Conservation (phyloP, 2,113 vertebrate species). For the Stictonetta naevosa region DNA sequence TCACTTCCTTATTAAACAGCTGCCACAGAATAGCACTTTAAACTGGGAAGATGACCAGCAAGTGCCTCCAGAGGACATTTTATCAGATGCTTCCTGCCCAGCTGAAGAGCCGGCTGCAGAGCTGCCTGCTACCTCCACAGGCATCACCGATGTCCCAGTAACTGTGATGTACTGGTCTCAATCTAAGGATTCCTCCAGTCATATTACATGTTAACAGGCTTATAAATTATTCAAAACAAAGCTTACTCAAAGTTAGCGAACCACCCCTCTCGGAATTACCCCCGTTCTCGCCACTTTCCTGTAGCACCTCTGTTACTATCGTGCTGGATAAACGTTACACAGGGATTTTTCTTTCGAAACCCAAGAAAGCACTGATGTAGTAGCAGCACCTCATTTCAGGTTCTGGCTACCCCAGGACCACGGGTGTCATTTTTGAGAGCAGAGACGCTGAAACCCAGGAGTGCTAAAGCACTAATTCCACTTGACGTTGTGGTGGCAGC, state of each 20-base stretch:
- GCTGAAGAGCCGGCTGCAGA: constrained; percentile 44
- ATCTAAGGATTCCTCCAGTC: background rate
- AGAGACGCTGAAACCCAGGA: background rate
- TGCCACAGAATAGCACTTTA: constrained; percentile 60
- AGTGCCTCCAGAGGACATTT: constrained; percentile 52
- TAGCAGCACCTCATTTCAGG: background rate
- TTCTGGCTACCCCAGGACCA: background rate
- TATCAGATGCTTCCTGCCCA: constrained; percentile 63
- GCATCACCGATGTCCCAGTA: background rate
- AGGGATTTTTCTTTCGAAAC: background rate
- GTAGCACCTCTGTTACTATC: background rate
- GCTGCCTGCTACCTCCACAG: background rate
- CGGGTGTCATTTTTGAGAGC: constrained; percentile 7
- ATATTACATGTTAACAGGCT: background rate
- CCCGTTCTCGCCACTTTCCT: background rate
- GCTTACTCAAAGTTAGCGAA: background rate
- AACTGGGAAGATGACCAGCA: constrained; percentile 73
- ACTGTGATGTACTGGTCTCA: background rate
- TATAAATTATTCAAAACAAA: background rate
- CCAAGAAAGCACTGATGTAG: background rate
- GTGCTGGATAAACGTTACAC: too few species aligned
- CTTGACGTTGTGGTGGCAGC: constrained; percentile 48
- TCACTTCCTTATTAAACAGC: constrained; percentile 74
- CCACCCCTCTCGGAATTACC: background rate
- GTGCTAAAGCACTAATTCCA: constrained; percentile 50